Evolutionary conservation across 1,140 invertebrate species (phyloP).

Genomic region (Lysiphlebus fabarum): DNA sequence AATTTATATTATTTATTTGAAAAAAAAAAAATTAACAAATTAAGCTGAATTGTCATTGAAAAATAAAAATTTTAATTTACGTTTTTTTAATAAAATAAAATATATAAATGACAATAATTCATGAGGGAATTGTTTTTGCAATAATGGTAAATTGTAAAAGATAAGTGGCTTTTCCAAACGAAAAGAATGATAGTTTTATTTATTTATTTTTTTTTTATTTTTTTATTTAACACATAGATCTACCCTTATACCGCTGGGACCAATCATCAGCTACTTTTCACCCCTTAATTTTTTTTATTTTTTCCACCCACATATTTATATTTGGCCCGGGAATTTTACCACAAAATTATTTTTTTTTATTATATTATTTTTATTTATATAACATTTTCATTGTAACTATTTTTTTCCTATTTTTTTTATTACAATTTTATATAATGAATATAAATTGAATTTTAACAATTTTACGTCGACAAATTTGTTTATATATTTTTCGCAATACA

Average conservation of each 20-base stretch:
- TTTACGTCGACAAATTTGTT: constrained; percentile 14
- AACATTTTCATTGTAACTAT: background rate
- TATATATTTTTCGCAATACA: constrained; percentile 5
- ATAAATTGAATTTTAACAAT: background rate
- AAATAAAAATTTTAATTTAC: too few species aligned
- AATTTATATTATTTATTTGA: too few species aligned
- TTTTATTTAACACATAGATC: constrained; percentile 28
- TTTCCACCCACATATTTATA: constrained; percentile 16
- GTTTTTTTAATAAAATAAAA: too few species aligned
- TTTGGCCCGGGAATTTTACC: background rate
- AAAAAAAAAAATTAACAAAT: too few species aligned
- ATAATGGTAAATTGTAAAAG: too few species aligned
- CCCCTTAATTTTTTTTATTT: constrained; percentile 14
- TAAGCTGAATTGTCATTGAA: too few species aligned
- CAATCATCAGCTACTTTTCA: constrained; percentile 33
- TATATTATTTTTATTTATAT: background rate
- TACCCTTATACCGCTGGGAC: constrained; percentile 39
- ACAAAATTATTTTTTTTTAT: background rate
- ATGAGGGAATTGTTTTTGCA: background rate
- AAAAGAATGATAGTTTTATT: background rate
- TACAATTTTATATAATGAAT: background rate
- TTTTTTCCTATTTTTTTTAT: background rate
- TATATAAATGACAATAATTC: constrained; percentile 17
- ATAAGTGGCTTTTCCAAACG: too few species aligned
- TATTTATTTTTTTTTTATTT: constrained; percentile 12